A percentile compares a stretch with the other conserved stretches of the same genome.
Conservation (phyloP, 2,113 vertebrate species). For the Mustela nigripes region DNA sequence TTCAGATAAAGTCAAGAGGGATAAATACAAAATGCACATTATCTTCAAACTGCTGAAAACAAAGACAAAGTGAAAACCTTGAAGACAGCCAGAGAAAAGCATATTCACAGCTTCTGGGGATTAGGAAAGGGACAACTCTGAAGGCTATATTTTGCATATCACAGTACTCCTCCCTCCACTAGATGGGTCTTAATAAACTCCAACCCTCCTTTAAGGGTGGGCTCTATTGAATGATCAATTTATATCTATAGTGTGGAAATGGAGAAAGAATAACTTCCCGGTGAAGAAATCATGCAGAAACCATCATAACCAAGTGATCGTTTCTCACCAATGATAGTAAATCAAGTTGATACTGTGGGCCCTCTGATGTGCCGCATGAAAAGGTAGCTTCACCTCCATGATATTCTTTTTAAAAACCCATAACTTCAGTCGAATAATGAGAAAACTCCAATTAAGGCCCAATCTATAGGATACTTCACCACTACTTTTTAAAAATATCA, state of each 20-base stretch:
- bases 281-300: neutral
- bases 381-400: neutral
- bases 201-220: neutral
- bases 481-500: neutral
- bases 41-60: neutral
- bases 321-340: neutral
- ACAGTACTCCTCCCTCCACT: neutral
- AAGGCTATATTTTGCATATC: neutral
- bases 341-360: neutral
- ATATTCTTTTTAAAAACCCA: neutral
- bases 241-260: neutral
- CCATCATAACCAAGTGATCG: neutral
- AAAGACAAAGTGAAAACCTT: neutral
- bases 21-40: neutral
- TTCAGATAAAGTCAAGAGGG: neutral
- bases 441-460: accelerated
- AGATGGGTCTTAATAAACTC: neutral
- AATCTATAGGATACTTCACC: neutral
- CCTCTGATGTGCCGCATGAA: neutral
- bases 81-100: neutral
- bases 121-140: neutral
- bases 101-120: neutral
- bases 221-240: neutral
- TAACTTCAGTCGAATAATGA: neutral
- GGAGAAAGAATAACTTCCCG: neutral